These are phyloP conservation scores for Heterodera filipjevi DNA, from an alignment of 2,888 invertebrate genomes.

Conservation along the genomic window DNA sequence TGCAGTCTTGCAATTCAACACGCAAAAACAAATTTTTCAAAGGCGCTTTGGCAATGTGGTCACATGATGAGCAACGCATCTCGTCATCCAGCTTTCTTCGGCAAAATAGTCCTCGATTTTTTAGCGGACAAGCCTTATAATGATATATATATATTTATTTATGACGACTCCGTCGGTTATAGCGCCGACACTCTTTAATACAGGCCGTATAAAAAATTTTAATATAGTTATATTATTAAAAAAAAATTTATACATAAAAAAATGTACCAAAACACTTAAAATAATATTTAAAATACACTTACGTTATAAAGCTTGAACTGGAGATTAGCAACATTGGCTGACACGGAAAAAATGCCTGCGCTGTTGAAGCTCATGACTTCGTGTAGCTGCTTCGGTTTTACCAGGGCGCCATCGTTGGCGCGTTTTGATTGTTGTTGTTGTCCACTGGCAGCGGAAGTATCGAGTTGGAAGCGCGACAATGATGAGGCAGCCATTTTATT, in stretches of 20 bases:
- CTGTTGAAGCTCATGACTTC: not conserved
- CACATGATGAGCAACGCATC: not conserved
- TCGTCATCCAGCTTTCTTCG: not conserved
- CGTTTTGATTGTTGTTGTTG: too few species aligned
- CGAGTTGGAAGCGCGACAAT: not conserved
- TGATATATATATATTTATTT: too few species aligned
- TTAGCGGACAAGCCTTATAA: not conserved
- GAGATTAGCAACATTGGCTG: not conserved
- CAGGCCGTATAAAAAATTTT: too few species aligned
- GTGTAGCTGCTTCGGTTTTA: not conserved
- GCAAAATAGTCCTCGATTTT: not conserved
- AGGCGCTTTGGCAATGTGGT: not conserved
- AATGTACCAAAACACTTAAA: too few species aligned
- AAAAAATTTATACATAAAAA: too few species aligned
- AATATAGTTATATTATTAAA: too few species aligned
- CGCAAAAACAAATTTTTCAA: not conserved
- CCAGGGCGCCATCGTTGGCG: not conserved
- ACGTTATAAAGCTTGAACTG: not conserved
- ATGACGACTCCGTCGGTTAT: too few species aligned
- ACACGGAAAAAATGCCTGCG: not conserved
- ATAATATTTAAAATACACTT: too few species aligned
- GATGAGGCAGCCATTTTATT: too few species aligned
- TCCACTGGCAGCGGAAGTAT: not conserved
- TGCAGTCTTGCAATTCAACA: not conserved
- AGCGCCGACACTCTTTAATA: too few species aligned